Evolutionary conservation across 35 echinoderm and acorn worm species (phyloP), one percentile per base, ranked within the genome.

Genomic region (Ophiothrix spiculata): DNA sequence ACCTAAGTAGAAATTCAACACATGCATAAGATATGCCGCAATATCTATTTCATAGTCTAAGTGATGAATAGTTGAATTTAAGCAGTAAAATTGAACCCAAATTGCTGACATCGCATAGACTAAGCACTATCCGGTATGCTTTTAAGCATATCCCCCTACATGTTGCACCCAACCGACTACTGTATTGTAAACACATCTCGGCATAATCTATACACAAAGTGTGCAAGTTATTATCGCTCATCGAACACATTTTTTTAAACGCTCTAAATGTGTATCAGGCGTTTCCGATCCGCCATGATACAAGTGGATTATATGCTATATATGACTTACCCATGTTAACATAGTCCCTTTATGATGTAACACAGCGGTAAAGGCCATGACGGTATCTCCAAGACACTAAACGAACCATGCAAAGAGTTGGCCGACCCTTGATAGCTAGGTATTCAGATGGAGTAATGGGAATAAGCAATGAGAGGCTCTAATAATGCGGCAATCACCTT

Each of bases 361-460:
- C 60, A 69, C 60, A 69, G 60, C 60, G 25, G 60, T 69, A 69
- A 69, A 69, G 60, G 60, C 60, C 60, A 69, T 69, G 60, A 28
- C 60, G 60, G 60, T 69, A 69, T 69, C 60, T 69, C 60, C 60
- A n/a, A 69, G 60, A 69, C 60, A 69, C 60, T 69, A 69, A 69
- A 1, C 60, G 29, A 69, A 2, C n/a, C n/a, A n/a, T n/a, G 60
- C 25, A 4, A 69, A 25, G 60, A 28, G 4, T 69, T 25, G 17
- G 29, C 25, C 2, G 60, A 28, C 1, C 60, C 60, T 69, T 69
- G 60, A 69, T 69, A 28, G 60, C 17, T 69, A 25, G 60, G 29
- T 69, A 2, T 2, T 2, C 3, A 69, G 60, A 28, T 69, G 60
- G 60, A 15, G n/a, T n/a, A n/a, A n/a, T n/a, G 45, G 60, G 60